Percentiles rank a stretch among this genome's conserved stretches.
Conservation (phyloP, 2,113 vertebrate genomes). For the Erinaceus europaeus region DNA sequence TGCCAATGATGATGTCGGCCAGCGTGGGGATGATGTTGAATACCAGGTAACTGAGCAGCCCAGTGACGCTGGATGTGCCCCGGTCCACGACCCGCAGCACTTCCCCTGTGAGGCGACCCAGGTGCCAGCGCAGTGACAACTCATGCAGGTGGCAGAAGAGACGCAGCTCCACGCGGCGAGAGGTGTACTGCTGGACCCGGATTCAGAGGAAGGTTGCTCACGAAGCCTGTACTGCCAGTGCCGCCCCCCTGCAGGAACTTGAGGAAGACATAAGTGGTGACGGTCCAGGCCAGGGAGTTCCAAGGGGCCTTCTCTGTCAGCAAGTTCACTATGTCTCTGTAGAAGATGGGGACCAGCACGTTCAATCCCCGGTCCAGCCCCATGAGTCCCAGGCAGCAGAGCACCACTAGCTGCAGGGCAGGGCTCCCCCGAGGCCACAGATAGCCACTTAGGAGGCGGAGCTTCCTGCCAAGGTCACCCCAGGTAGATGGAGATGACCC, state of each 20-base stretch:
- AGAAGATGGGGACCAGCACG: slow-evolving; percentile 95
- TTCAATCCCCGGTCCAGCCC: slow-evolving; percentile 91
- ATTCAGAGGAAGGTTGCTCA: slow-evolving; percentile 98
- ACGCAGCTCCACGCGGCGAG: slow-evolving; percentile 88
- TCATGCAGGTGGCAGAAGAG: slow-evolving; percentile 92
- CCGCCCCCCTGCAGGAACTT: slow-evolving; percentile 96
- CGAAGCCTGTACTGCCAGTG: slow-evolving; percentile 91
- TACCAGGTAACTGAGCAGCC: slow-evolving; percentile 93
- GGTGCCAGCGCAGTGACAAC: slow-evolving; percentile 94
- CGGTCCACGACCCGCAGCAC: slow-evolving; percentile 94
- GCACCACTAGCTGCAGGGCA: slow-evolving; percentile 89
- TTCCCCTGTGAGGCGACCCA: slow-evolving; percentile 93
- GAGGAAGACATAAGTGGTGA: slow-evolving; percentile 89
- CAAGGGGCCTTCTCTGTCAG: slow-evolving; percentile 86
- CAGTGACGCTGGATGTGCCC: slow-evolving; percentile 93
- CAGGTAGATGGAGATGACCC: slow-evolving; percentile 85
- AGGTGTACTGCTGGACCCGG: slow-evolving; percentile 96
- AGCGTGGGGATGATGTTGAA: slow-evolving; percentile 96
- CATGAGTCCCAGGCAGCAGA: slow-evolving; percentile 91
- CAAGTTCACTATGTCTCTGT: slow-evolving; percentile 92
- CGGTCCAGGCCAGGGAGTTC: slow-evolving; percentile 86
- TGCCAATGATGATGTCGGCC: slow-evolving; percentile 92
- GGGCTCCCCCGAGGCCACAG: slow-evolving; percentile 90
- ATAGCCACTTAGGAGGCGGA: slow-evolving; percentile 89
- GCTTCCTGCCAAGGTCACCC: slow-evolving; percentile 88